Percentiles rank a stretch among this genome's conserved stretches.
Evolutionary conservation across 2,797 vertebrate species (phyloP).

Genomic region (Loris lydekkerianus): DNA sequence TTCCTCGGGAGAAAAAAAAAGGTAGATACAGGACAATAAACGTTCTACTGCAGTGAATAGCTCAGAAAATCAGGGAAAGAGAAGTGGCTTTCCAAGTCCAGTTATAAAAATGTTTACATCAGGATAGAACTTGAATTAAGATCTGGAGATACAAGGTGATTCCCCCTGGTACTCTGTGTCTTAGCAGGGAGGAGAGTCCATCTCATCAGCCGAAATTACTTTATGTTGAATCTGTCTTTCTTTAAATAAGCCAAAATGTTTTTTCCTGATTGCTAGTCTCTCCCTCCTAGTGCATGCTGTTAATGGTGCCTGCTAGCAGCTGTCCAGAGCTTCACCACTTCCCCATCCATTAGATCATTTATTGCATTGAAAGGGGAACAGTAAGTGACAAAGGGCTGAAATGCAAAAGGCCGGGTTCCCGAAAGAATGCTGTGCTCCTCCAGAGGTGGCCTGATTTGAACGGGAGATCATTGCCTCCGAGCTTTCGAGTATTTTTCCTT

Average conservation of each 20-base stretch:
- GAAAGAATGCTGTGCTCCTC: background rate
- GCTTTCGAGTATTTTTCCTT: background rate
- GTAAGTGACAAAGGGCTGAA: background rate
- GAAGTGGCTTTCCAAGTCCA: background rate
- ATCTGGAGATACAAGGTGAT: conserved; percentile 29
- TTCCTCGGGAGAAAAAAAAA: conserved; percentile 18
- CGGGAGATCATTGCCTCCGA: background rate
- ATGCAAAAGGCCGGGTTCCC: background rate
- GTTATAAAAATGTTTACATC: conserved; percentile 64
- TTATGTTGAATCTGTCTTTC: conserved; percentile 64
- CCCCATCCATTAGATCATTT: background rate
- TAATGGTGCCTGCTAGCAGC: conserved; percentile 13
- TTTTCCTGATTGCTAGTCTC: conserved; percentile 40
- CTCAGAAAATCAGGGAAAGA: background rate
- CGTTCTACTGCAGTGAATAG: background rate
- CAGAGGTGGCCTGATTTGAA: background rate
- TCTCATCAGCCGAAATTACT: conserved; percentile 61
- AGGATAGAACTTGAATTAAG: conserved; percentile 39
- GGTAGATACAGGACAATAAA: conserved; percentile 21
- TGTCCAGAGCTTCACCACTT: background rate
- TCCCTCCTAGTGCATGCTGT: conserved; percentile 16
- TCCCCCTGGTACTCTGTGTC: background rate
- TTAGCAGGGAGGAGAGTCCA: conserved; percentile 20
- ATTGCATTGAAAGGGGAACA: background rate
- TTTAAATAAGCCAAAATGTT: conserved; percentile 58